phyloP scores from a whole-genome alignment of 2,113 vertebrate species.

The Taurulus bubalis region DNA sequence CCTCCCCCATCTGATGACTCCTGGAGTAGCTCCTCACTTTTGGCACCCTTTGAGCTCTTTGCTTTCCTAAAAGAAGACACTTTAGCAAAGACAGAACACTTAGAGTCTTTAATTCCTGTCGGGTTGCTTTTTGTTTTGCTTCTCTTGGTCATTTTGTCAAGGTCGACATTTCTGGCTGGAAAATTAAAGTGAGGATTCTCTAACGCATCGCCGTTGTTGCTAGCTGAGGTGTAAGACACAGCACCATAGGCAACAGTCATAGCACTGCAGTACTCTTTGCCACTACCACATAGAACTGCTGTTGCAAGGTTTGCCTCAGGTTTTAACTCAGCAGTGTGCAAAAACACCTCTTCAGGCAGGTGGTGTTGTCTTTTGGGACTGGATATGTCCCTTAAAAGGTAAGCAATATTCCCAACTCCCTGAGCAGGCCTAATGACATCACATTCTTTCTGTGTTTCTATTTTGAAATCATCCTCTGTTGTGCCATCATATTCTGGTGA shows the following conservation, averaged over 20 bases:
- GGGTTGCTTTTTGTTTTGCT: slow-evolving; percentile 55
- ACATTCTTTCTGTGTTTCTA: slow-evolving; percentile 4
- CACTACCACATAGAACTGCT: slow-evolving; percentile 17
- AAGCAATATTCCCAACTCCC: slow-evolving; percentile 10
- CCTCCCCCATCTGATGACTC: slow-evolving; percentile 33
- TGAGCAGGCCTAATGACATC: slow-evolving; percentile 33
- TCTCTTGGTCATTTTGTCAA: slow-evolving; percentile 72
- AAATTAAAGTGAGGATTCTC: slow-evolving; percentile 63
- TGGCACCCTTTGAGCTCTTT: slow-evolving; percentile 49
- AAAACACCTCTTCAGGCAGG: slow-evolving; percentile 2
- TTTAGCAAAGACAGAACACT: slow-evolving; percentile 83
- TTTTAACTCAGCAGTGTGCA: slow-evolving; percentile 27
- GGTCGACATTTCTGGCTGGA: slow-evolving; percentile 64
- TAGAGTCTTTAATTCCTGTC: slow-evolving; percentile 58
- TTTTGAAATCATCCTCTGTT: slow-evolving; percentile 25
- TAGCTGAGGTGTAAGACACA: slow-evolving; percentile 54
- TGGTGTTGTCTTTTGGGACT: background rate
- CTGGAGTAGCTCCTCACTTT: slow-evolving; percentile 46
- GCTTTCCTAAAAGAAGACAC: slow-evolving; percentile 83
- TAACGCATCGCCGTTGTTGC: slow-evolving; percentile 76
- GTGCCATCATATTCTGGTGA: slow-evolving; percentile 36
- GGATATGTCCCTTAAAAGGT: slow-evolving; percentile 20
- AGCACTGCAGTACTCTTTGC: slow-evolving; percentile 24
- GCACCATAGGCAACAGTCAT: slow-evolving; percentile 67
- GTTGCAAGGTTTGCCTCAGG: slow-evolving; percentile 45